These are phyloP conservation scores for Synanceia verrucosa DNA, from an alignment of 2,797 vertebrate species.

Conservation along the genomic window DNA sequence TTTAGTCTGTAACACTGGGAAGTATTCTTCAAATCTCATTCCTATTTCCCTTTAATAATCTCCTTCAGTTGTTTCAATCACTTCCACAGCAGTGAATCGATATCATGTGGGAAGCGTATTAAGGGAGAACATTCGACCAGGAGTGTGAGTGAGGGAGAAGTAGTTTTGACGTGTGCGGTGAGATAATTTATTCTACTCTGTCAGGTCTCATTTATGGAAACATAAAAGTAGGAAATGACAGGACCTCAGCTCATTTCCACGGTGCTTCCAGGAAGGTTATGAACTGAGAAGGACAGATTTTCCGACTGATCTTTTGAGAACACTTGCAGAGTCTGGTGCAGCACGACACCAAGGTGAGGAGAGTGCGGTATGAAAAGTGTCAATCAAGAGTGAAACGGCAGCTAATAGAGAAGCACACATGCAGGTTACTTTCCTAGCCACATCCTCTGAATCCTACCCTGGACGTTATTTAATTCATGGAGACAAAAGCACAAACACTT, in stretches of 20 bases:
- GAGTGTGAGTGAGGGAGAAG: neutral
- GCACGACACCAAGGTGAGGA: constrained; percentile 6
- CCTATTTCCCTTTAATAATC: constrained; percentile 25
- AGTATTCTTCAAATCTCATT: constrained; percentile 3
- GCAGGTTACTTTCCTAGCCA: neutral
- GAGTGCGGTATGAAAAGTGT: constrained; percentile 39
- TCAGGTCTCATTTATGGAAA: constrained; percentile 24
- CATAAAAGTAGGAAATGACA: constrained; percentile 43
- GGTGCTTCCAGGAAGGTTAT: constrained; percentile 33
- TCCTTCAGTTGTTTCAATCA: constrained; percentile 14
- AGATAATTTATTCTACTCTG: constrained; percentile 38
- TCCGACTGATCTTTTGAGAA: constrained; percentile 56
- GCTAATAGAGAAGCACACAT: neutral
- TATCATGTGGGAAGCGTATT: neutral
- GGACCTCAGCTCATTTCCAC: constrained; percentile 41
- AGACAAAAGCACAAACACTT: constrained; percentile 1
- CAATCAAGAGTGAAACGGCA: constrained; percentile 37
- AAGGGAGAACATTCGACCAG: constrained; percentile 2
- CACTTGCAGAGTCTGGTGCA: constrained; percentile 24
- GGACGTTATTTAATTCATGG: constrained; percentile 9
- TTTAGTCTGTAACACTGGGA: neutral
- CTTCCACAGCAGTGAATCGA: constrained; percentile 7
- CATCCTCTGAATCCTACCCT: neutral
- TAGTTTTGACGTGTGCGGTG: constrained; percentile 3
- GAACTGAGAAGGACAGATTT: constrained; percentile 45